Percentiles rank a stretch among this genome's conserved stretches.
Evolutionary conservation across 2,113 vertebrate species (phyloP).

Genomic region (Dryoscopus gambensis): DNA sequence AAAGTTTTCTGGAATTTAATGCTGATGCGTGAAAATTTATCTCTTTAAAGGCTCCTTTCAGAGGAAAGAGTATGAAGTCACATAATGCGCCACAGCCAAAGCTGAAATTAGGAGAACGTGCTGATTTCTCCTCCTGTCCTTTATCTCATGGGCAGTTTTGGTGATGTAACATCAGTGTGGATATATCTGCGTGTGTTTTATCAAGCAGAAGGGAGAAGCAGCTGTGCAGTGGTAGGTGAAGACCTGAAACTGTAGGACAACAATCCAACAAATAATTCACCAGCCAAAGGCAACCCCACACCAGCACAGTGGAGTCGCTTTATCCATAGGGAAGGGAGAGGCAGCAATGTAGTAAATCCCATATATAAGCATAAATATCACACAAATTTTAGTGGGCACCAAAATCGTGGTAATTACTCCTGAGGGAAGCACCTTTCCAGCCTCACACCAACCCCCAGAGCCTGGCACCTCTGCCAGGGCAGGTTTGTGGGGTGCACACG

Average conservation of each 20-base stretch:
- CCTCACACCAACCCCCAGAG: background rate
- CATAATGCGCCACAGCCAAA: background rate
- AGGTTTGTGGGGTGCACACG: background rate
- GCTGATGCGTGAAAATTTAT: background rate
- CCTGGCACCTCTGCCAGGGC: fast-evolving
- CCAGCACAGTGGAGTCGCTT: background rate
- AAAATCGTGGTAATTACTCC: background rate
- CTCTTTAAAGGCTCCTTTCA: background rate
- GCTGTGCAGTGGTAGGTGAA: background rate
- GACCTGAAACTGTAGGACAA: background rate
- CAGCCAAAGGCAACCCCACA: background rate
- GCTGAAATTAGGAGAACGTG: background rate
- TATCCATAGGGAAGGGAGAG: background rate
- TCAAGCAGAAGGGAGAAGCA: background rate
- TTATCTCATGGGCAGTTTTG: background rate
- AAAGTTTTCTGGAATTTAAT: background rate
- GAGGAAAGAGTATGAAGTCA: background rate
- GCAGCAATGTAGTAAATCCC: background rate
- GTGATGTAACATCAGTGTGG: fast-evolving
- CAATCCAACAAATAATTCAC: background rate
- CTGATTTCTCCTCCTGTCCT: background rate
- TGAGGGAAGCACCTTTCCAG: background rate
- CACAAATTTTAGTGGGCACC: background rate
- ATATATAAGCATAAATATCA: background rate
- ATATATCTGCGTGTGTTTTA: background rate